A percentile compares a stretch with the other conserved stretches of the same genome.
phyloP scores from a whole-genome alignment of 2,888 invertebrate species.

The Melolontha melolontha region DNA sequence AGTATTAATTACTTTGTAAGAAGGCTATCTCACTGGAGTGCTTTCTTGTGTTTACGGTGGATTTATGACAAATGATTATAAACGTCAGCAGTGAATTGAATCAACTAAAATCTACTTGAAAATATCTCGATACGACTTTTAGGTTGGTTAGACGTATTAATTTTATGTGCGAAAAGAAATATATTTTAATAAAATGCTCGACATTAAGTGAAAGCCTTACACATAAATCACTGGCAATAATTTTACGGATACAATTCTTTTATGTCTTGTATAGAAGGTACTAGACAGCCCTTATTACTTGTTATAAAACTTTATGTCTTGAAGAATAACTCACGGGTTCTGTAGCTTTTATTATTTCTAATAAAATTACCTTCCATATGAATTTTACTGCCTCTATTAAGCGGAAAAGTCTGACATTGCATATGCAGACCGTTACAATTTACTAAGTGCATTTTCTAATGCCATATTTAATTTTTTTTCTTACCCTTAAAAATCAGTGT shows the following conservation, averaged over 20 bases:
- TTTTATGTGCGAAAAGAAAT: too few relatives aligned
- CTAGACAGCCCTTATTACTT: too few relatives aligned
- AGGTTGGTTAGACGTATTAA: neutral
- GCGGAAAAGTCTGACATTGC: neutral
- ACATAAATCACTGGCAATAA: constrained; percentile 12
- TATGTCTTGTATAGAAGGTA: neutral
- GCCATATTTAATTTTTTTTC: neutral
- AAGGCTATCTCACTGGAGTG: constrained; percentile 12
- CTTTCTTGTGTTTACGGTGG: constrained; percentile 25
- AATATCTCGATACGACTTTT: constrained; percentile 8
- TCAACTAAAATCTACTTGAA: constrained; percentile 6
- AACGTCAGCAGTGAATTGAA: neutral
- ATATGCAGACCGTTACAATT: constrained; percentile 8
- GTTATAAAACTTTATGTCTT: too few relatives aligned
- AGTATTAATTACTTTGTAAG: neutral
- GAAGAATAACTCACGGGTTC: too few relatives aligned
- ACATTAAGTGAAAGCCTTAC: neutral
- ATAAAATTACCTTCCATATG: constrained; percentile 13
- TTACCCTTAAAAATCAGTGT: too few relatives aligned
- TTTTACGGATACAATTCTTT: constrained; percentile 16
- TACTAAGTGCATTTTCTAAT: constrained; percentile 23
- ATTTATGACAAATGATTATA: constrained; percentile 17
- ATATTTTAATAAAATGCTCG: too few relatives aligned
- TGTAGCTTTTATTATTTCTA: too few relatives aligned
- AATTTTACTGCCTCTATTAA: constrained; percentile 10